Evolutionary conservation across 1,140 invertebrate genomes (phyloP).

Genomic region (Dufourea novaeangliae): DNA sequence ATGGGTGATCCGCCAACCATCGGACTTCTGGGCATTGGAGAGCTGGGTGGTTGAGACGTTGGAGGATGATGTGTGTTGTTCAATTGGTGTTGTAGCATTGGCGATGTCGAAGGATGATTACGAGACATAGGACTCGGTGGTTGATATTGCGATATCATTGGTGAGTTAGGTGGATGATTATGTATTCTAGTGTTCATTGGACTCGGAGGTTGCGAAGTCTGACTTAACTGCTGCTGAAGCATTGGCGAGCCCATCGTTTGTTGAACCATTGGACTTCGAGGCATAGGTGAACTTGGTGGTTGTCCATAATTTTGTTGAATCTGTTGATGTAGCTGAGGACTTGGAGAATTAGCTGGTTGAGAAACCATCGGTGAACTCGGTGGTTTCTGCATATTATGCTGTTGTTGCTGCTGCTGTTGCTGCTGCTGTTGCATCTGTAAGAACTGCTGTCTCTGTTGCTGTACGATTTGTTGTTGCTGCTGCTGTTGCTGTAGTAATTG

Average conservation of each 20-base stretch:
- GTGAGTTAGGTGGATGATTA: conserved; percentile 77
- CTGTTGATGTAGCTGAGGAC: conserved; percentile 82
- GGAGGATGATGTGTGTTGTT: conserved; percentile 75
- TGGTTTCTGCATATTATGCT: conserved; percentile 78
- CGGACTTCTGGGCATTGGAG: conserved; percentile 83
- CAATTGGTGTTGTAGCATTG: conserved; percentile 78
- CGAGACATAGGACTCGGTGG: conserved; percentile 80
- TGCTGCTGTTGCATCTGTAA: conserved; percentile 79
- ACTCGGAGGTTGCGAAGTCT: conserved; percentile 79
- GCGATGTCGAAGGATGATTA: conserved; percentile 78
- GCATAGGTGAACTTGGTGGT: conserved; percentile 85
- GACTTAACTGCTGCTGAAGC: conserved; percentile 80
- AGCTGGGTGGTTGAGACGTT: conserved; percentile 76
- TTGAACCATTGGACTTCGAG: conserved; percentile 84
- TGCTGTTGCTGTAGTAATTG: conserved; percentile 82
- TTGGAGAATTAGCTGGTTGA: conserved; percentile 82
- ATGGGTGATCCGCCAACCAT: conserved; percentile 82
- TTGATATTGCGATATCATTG: conserved; percentile 79
- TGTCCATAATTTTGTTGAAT: conserved; percentile 82
- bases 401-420: conserved; percentile 81
- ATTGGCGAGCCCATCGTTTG: conserved; percentile 83
- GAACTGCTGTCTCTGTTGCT: conserved; percentile 78
- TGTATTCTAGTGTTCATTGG: conserved; percentile 77
- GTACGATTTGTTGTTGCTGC: conserved; percentile 77
- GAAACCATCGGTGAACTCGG: conserved; percentile 83